Evolutionary conservation across 1,140 invertebrate genomes (phyloP), one percentile per base, ranked within the genome.

Genomic region (Lepidostoma basale): DNA sequence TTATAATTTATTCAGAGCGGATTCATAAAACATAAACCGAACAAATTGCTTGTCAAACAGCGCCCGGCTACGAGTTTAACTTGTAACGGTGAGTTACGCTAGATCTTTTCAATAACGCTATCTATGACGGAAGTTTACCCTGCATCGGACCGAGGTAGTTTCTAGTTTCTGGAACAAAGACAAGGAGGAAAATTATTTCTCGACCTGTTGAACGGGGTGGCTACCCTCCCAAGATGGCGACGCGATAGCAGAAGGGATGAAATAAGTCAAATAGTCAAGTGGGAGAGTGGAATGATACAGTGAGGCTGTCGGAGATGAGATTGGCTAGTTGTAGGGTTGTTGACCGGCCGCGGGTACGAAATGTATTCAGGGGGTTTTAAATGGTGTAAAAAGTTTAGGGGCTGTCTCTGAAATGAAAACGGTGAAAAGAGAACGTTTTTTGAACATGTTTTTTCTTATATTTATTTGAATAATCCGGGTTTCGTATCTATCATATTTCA

Each of bases 261-360:
- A 49, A 49, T 49, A 49, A 49, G 45, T 49, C 45, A 49, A 49
- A 49, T 23, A 49, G 45, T 23, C 45, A 12, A 49, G 45, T 49
- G 45, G 22, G 45, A 49, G 25, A 18, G 25, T 49, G 14, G 25
- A 49, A 49, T 49, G 45, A 49, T 49, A 49, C 45, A 49, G 45
- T n/a, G 18, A 23, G n/a, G 22, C 20, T 49, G 22, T 23, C 18
- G n/a, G n/a, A 49, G 45, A 49, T 49, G 25, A 12, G 6, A 49
- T 49, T 23, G 45, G 45, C 22, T 23, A 49, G 45, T 49, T 49
- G 25, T 23, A 49, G 23, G 45, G 22, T 12, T 49, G 33, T 12
- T 25, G 22, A 49, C 22, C 25, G 4, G 22, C n/a, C 20, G 14
- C 25, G 45, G n/a, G 12, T 23, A 22, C 20, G 20, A 23, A 23